These are phyloP conservation scores for Anoura caudifer DNA, from an alignment of 2,113 vertebrate species.

Conservation along the genomic window DNA sequence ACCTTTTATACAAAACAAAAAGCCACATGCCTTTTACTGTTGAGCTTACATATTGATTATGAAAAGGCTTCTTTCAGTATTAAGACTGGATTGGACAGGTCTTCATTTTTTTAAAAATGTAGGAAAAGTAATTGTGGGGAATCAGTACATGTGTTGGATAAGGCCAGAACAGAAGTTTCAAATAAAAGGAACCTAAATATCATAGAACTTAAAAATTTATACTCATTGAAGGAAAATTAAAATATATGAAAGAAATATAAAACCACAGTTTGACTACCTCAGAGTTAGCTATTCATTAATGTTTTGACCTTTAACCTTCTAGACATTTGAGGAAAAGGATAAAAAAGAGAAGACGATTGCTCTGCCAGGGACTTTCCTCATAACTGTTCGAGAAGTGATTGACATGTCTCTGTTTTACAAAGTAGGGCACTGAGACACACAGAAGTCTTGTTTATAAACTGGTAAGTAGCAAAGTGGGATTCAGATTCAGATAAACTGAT, in stretches of 20 bases:
- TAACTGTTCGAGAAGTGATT: neutral
- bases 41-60: neutral
- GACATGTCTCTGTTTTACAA: neutral
- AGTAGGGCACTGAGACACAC: neutral
- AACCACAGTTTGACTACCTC: neutral
- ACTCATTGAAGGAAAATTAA: neutral
- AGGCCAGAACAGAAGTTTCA: neutral
- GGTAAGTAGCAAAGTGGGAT: neutral
- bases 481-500: neutral
- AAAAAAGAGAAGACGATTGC: neutral
- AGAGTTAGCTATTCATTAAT: neutral
- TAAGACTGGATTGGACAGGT: neutral
- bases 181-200: neutral
- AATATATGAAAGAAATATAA: neutral
- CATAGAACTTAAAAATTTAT: neutral
- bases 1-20: neutral
- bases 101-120: slow-evolving; percentile 9
- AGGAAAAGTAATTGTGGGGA: neutral
- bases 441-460: neutral
- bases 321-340: neutral
- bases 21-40: neutral
- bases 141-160: neutral
- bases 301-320: neutral
- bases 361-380: neutral
- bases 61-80: neutral